Percentiles rank a stretch among this genome's conserved stretches.
Evolutionary conservation across 1,140 invertebrate species (phyloP).

Genomic region (Diuraphis noxia): DNA sequence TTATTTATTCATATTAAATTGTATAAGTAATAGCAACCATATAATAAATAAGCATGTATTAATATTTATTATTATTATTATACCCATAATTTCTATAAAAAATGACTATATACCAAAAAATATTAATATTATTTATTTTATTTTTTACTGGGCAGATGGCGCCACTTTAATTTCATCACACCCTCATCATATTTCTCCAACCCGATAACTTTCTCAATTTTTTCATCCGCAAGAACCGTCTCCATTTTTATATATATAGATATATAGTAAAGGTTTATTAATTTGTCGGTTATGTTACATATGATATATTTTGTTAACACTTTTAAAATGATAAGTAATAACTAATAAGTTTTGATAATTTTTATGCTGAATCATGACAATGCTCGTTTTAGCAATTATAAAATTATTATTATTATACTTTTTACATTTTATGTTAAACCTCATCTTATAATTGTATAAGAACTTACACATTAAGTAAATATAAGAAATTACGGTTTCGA

Average conservation of each 20-base stretch:
- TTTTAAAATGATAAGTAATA: background rate
- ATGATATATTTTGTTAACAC: background rate
- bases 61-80: too few species aligned
- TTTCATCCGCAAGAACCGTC: too few species aligned
- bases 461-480: background rate
- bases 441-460: background rate
- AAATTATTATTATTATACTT: background rate
- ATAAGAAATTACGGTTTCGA: background rate
- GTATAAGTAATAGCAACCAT: too few species aligned
- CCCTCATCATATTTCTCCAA: too few species aligned
- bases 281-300: background rate
- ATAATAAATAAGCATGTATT: too few species aligned
- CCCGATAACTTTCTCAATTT: too few species aligned
- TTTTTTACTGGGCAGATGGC: too few species aligned
- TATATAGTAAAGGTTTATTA: background rate
- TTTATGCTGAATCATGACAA: background rate
- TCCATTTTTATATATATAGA: background rate
- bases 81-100: too few species aligned
- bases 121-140: too few species aligned
- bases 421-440: background rate
- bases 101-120: too few species aligned
- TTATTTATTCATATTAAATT: too few species aligned
- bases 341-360: background rate
- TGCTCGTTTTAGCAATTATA: background rate
- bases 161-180: too few species aligned